Conservation (phyloP, 92 coral and sea anemone species). For the Galaxea fascicularis region DNA sequence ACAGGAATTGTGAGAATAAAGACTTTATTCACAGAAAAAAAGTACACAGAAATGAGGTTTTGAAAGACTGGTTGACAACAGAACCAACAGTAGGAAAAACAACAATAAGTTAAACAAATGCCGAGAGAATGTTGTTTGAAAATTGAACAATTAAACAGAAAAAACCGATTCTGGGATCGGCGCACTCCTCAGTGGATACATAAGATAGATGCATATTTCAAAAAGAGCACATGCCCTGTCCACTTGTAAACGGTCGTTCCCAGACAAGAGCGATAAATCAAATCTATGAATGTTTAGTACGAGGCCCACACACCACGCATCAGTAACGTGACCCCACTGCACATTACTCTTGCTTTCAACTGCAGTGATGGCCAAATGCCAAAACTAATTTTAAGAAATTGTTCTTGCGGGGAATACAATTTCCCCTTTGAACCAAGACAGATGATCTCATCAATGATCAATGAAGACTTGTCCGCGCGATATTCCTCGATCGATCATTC, state of each 20-base stretch:
- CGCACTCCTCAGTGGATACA: background rate
- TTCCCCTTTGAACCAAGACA: background rate
- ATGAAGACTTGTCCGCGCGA: background rate
- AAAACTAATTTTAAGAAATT: background rate
- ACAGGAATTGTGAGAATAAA: no score
- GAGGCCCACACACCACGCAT: background rate
- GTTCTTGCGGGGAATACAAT: background rate
- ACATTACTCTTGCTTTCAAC: background rate
- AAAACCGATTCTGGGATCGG: background rate
- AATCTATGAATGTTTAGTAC: background rate
- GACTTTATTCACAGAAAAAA: no score
- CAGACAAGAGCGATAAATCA: no score
- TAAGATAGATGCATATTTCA: background rate
- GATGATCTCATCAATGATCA: background rate
- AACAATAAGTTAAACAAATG: no score
- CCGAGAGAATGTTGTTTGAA: background rate
- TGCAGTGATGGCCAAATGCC: background rate
- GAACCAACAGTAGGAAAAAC: no score
- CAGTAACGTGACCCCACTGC: background rate
- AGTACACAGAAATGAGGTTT: no score
- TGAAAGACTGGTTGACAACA: no score
- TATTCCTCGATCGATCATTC: background rate
- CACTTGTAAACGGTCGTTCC: background rate
- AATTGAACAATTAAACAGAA: background rate
- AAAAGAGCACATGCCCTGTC: background rate